phyloP scores from a whole-genome alignment of 2,797 vertebrate species.

The Brachyrhaphis roseni region DNA sequence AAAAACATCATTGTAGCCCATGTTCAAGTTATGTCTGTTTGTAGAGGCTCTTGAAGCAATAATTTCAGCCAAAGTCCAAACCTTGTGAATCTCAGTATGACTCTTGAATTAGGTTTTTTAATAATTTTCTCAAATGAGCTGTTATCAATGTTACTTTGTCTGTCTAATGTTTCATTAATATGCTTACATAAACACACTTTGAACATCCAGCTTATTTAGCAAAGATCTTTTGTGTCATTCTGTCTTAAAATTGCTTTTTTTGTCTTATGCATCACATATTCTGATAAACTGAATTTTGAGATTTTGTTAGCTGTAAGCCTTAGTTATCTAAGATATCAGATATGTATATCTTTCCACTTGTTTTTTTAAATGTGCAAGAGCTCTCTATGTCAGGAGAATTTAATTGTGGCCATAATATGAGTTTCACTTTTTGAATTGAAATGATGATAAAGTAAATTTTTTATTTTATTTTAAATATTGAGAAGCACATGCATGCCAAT shows the following conservation, averaged over 20 bases:
- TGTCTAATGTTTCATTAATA: neutral
- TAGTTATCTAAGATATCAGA: neutral
- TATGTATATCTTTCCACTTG: neutral
- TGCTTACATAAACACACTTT: neutral
- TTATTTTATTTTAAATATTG: neutral
- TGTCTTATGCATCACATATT: neutral
- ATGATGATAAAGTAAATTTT: neutral
- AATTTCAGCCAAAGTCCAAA: neutral
- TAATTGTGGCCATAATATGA: neutral
- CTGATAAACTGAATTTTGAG: neutral
- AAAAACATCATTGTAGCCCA: neutral
- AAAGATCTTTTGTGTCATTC: neutral
- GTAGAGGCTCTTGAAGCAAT: neutral
- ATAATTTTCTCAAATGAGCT: neutral
- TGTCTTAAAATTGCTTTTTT: neutral
- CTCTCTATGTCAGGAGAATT: neutral
- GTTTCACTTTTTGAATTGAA: neutral
- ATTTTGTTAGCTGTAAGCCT: neutral
- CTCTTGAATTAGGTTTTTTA: neutral
- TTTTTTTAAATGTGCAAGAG: neutral
- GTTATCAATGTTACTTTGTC: neutral
- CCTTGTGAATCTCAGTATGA: neutral
- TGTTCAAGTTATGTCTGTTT: neutral
- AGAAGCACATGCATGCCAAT: neutral
- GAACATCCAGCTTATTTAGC: neutral